A percentile compares a stretch with the other conserved stretches of the same genome.
phyloP scores from a whole-genome alignment of 2,888 invertebrate species.

The Agrochola macilenta region DNA sequence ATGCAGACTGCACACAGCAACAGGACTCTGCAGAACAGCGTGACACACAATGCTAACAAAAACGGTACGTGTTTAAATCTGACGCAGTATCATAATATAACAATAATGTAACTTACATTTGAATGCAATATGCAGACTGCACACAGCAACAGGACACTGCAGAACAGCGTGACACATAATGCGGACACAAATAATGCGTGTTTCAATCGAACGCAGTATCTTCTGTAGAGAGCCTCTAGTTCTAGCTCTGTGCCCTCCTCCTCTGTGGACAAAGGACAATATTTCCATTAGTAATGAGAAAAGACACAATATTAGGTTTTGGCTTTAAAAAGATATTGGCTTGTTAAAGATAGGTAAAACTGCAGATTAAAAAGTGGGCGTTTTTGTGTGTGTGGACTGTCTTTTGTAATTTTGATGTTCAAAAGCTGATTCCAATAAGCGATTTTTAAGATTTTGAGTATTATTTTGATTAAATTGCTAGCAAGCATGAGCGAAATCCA shows the following conservation, averaged over 20 bases:
- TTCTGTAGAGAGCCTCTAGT: slow-evolving; percentile 93
- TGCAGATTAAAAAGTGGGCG: not conserved
- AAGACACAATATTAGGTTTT: not conserved
- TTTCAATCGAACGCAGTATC: slow-evolving; percentile 93
- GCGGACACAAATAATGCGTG: slow-evolving; percentile 94
- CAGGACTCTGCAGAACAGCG: slow-evolving; percentile 91
- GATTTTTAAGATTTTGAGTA: not conserved
- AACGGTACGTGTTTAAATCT: slow-evolving; percentile 94
- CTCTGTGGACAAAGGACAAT: slow-evolving; percentile 82
- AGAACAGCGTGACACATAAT: slow-evolving; percentile 92
- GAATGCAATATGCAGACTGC: slow-evolving; percentile 91
- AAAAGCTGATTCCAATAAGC: not conserved
- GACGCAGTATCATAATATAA: slow-evolving; percentile 91
- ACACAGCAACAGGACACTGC: slow-evolving; percentile 91
- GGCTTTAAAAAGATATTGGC: not conserved
- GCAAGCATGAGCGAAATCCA: not conserved
- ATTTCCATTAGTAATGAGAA: not conserved
- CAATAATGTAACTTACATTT: slow-evolving; percentile 80
- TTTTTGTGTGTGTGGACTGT: not conserved
- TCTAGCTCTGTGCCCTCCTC: slow-evolving; percentile 91
- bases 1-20: slow-evolving; percentile 91
- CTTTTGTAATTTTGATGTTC: too few relatives aligned
- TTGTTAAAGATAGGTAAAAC: not conserved
- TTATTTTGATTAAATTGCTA: not conserved
- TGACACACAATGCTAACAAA: slow-evolving; percentile 92